A percentile compares a stretch with the other conserved stretches of the same genome.
Conservation (phyloP, 2,797 vertebrate species). For the Argentina silus region DNA sequence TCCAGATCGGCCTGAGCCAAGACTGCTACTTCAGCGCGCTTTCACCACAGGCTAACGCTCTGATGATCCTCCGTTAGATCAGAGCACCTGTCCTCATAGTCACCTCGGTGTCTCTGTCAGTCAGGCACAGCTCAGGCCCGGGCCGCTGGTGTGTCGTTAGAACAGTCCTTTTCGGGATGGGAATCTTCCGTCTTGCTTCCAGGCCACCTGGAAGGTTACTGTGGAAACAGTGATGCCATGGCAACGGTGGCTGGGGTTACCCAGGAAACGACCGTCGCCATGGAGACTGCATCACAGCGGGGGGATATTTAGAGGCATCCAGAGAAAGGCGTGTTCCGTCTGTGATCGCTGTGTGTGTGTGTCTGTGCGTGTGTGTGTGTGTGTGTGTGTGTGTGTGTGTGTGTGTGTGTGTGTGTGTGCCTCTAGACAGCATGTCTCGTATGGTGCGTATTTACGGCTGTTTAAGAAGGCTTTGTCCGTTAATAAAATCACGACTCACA, state of each 20-base stretch:
- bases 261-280: not conserved
- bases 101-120: too few relatives aligned
- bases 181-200: not conserved
- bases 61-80: too few relatives aligned
- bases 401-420: not conserved
- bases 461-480: too few relatives aligned
- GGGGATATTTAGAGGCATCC: not conserved
- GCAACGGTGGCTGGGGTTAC: conserved; percentile 4
- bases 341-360: not conserved
- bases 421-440: too few relatives aligned
- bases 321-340: not conserved
- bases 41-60: too few relatives aligned
- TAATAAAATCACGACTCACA: not conserved
- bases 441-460: too few relatives aligned
- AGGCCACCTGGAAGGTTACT: conserved; percentile 2
- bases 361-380: not conserved
- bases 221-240: not conserved
- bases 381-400: conserved; percentile 2
- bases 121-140: too few relatives aligned
- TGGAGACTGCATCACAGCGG: conserved; percentile 1
- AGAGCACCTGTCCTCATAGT: too few relatives aligned
- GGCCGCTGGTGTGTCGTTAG: not conserved
- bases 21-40: too few relatives aligned
- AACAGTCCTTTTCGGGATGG: not conserved
- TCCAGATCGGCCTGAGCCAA: too few relatives aligned